Conservation (phyloP, 2,888 invertebrate species). For the Steinernema carpocapsae region DNA sequence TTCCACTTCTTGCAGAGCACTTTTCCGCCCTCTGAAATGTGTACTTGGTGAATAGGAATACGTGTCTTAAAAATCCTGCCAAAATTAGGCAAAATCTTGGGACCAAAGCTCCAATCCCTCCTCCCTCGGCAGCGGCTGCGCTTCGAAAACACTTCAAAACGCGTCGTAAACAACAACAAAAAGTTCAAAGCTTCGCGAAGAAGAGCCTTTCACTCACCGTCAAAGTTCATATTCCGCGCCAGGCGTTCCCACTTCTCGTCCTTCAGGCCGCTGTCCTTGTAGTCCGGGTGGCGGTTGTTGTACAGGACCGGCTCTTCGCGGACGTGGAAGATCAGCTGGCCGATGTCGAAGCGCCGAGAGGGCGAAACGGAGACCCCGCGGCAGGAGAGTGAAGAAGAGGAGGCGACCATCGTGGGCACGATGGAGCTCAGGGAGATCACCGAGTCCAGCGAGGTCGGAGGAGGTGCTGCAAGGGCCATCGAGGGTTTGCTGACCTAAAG, state of each 20-base stretch:
- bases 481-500: too few species aligned
- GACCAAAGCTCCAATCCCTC: not conserved
- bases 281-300: constrained; percentile 29
- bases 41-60: not conserved
- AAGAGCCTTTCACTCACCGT: not conserved
- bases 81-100: too few species aligned
- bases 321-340: constrained; percentile 5
- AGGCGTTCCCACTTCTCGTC: constrained; percentile 21
- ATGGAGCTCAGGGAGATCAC: not conserved
- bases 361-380: not conserved
- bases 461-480: too few species aligned
- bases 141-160: too few species aligned
- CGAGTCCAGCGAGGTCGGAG: not conserved
- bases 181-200: too few species aligned
- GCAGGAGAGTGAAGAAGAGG: too few species aligned
- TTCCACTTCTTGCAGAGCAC: constrained; percentile 24
- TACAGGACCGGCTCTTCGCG: constrained; percentile 20
- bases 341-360: constrained; percentile 17
- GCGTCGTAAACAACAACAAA: not conserved
- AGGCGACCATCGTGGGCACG: not conserved
- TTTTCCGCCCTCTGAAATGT: constrained; percentile 15
- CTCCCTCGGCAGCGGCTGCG: not conserved
- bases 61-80: not conserved
- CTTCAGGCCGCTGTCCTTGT: constrained; percentile 13
- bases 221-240: constrained; percentile 13